Evolutionary conservation across 2,797 vertebrate genomes (phyloP), one percentile per base, ranked within the genome.

Genomic region (Malurus leucopterus): DNA sequence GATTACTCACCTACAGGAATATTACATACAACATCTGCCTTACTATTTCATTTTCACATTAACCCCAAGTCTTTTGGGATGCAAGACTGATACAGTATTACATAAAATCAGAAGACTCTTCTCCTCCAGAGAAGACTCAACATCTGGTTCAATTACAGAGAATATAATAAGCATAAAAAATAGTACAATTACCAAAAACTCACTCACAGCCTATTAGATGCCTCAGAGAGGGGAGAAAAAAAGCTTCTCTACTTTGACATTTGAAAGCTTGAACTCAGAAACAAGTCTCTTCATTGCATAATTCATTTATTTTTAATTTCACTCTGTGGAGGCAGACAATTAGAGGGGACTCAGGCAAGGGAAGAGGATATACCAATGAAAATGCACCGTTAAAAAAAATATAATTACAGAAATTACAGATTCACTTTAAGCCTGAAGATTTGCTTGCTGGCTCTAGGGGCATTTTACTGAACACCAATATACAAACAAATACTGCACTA

Each of bases 141-240:
- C 95, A 96, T 96, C 94, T 96, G 95, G 79, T 91, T 95, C 93
- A 95, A 94, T 96, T 96, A 96, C 63, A 83, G 79, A 90, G 76
- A 95, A 91, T 91, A 95, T 51, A 81, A 93, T 84, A 92, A 96
- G 74, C 43, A 81, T 61, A 3, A 36, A 94, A 95, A 95, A 73
- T 38, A 62, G 44, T 3, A 44, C 84, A 80, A 89, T 93, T 91
- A 90, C 84, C 43, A 91, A 91, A 95, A 95, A 50, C 55, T 92
- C 77, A 74, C 85, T 93, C 47, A 53, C 36, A 85, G 90, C 91
- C 90, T 74, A 67, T 91, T 77, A 80, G 64, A 86, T 68, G 72
- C 64, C 87, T 86, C 67, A 55, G 88, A 90, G 80, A 53, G 77
- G 78, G 7, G 27, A 69, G 67, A 79, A 30, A 70, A 69, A 81